These are phyloP conservation scores for Holacanthella duospinosa DNA, from an alignment of 2,888 invertebrate genomes.

Conservation along the genomic window DNA sequence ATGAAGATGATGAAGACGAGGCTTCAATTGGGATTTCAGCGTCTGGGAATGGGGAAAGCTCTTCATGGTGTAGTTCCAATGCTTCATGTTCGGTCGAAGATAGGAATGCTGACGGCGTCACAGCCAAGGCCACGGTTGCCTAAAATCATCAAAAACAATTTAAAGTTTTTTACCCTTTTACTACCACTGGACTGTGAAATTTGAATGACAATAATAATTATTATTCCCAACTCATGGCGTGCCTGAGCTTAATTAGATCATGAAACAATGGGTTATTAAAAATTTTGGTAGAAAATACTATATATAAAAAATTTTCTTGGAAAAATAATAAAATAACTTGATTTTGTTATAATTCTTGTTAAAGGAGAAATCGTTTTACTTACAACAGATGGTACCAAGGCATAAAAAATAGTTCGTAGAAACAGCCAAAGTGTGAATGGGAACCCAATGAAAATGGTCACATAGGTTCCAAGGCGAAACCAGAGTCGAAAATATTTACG, in stretches of 20 bases:
- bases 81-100: slow-evolving; percentile 12
- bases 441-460: slow-evolving; percentile 33
- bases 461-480: slow-evolving; percentile 36
- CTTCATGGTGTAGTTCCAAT: slow-evolving; percentile 34
- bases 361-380: slow-evolving; percentile 12
- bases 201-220: too few relatives aligned
- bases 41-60: slow-evolving; percentile 29
- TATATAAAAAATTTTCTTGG: not conserved
- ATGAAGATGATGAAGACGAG: slow-evolving; percentile 19
- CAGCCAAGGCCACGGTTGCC: slow-evolving; percentile 31
- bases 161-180: not conserved
- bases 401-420: slow-evolving; percentile 30
- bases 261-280: not conserved
- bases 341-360: too few relatives aligned
- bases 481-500: slow-evolving; percentile 33
- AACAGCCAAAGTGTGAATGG: slow-evolving; percentile 36
- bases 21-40: slow-evolving; percentile 26
- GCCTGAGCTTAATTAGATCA: too few relatives aligned
- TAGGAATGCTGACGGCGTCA: slow-evolving; percentile 27
- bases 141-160: slow-evolving; percentile 7
- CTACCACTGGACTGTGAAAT: not conserved
- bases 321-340: not conserved
- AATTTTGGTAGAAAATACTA: not conserved
- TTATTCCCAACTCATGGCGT: not conserved
- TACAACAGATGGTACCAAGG: slow-evolving; percentile 33